Conservation (phyloP, 2,113 vertebrate species). For the Tautogolabrus adspersus region DNA sequence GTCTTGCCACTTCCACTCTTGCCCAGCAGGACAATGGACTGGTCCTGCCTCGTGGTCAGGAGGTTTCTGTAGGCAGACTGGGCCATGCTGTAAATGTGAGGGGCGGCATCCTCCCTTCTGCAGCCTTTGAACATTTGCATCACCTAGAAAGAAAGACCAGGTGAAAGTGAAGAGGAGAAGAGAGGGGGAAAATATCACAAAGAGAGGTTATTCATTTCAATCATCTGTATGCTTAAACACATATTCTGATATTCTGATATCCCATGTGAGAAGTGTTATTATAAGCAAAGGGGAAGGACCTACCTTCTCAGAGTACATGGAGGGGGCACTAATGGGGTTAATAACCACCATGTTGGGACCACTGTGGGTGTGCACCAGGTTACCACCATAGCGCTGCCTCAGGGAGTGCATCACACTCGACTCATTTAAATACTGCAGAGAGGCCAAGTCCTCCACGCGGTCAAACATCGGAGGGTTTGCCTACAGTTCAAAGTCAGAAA, state of each 20-base stretch:
- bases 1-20: constrained; percentile 95
- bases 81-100: constrained; percentile 94
- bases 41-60: constrained; percentile 95
- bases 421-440: constrained; percentile 95
- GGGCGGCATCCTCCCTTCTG: constrained; percentile 91
- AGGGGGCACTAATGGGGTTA: constrained; percentile 93
- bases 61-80: constrained; percentile 93
- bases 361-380: constrained; percentile 93
- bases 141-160: constrained; percentile 81
- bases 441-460: constrained; percentile 93
- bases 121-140: constrained; percentile 99
- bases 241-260: not conserved
- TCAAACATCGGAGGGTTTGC: constrained; percentile 92
- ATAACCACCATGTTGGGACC: constrained; percentile 93
- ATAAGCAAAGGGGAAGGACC: constrained; percentile 14
- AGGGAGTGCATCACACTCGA: constrained; percentile 93
- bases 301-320: constrained; percentile 99
- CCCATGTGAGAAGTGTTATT: constrained; percentile 10
- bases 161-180: not conserved
- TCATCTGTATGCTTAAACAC: not conserved
- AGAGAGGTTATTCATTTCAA: not conserved
- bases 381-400: constrained; percentile 92
- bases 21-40: constrained; percentile 92
- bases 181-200: not conserved
- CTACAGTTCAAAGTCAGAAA: constrained; percentile 78